These are phyloP conservation scores for Orthosia gracilis DNA, from an alignment of 2,888 invertebrate genomes.

Conservation along the genomic window DNA sequence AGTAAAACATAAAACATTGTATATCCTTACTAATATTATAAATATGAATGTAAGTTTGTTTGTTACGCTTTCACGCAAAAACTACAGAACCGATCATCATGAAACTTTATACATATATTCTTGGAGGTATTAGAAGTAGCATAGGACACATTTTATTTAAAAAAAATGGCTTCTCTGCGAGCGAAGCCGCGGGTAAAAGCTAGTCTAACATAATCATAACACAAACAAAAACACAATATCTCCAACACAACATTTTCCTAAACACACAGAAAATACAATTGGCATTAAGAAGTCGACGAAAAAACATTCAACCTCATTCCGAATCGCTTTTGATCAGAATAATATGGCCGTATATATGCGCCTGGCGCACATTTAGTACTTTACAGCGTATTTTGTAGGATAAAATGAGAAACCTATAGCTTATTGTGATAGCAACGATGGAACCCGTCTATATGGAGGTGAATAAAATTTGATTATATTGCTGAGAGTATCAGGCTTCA, in stretches of 20 bases:
- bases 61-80: no score
- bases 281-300: conserved; percentile 57
- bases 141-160: no score
- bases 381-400: conserved; percentile 71
- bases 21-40: no score
- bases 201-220: conserved; percentile 7
- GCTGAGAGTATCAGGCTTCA: conserved; percentile 24
- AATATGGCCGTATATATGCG: conserved; percentile 83
- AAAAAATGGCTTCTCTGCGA: no score
- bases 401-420: conserved; percentile 78
- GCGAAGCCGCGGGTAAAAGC: no score
- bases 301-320: conserved; percentile 65
- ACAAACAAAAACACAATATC: conserved; percentile 22
- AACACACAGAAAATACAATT: conserved; percentile 55
- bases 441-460: conserved; percentile 42
- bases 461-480: conserved; percentile 68
- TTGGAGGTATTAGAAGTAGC: no score
- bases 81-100: no score
- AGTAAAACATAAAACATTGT: background rate
- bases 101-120: no score
- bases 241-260: conserved; percentile 45
- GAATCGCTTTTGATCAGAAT: conserved; percentile 75
- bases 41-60: no score
- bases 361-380: conserved; percentile 68
- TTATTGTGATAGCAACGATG: conserved; percentile 60